Evolutionary conservation across 2,797 vertebrate genomes (phyloP), one percentile per base, ranked within the genome.

Genomic region (Acridotheres tristis): DNA sequence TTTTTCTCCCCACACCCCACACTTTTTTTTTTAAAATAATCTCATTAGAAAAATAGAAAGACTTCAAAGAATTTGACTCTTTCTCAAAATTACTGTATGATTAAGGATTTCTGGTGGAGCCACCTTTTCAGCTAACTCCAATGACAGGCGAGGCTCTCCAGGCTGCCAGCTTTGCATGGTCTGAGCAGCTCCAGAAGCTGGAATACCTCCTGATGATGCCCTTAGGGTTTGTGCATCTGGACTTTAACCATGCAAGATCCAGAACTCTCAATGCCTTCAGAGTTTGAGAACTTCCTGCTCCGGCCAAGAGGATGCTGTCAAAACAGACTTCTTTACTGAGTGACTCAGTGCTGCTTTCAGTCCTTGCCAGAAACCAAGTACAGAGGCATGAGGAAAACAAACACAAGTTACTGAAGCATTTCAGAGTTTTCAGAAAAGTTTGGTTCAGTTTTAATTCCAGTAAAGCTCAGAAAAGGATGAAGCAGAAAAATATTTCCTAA

Each of bases 381-480:
- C 74, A 93, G 95, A 96, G 83, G 84, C 91, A 95, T 38, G 90
- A 85, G 54, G 88, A 90, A 95, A 97, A 96, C 92, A 95, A 96
- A 94, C 91, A 96, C 61, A 94, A 87, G 80, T 96, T 89, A 90
- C 75, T 93, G 85, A 96, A 93, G 93, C 88, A 95, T 94, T 97
- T 94, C 91, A 93, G 85, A 94, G 88, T 91, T 81, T 94, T 96
- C 91, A 93, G 93, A 96, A 87, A 96, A 94, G 85, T 96, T 96
- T 66, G 53, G 71, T 94, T 94, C 91, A 89, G 80, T 36, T 91
- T 93, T 88, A 83, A 87, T 94, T 96, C 89, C 95, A 87, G 85
- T 90, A 95, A 96, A 94, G 36, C 88, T 91, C 61, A 65, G 67
- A 90, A 67, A 85, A 86, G n/a, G 71, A 90, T 54, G 81, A 85